phyloP scores from a whole-genome alignment of 1,140 invertebrate species.

The Drosophila busckii region DNA sequence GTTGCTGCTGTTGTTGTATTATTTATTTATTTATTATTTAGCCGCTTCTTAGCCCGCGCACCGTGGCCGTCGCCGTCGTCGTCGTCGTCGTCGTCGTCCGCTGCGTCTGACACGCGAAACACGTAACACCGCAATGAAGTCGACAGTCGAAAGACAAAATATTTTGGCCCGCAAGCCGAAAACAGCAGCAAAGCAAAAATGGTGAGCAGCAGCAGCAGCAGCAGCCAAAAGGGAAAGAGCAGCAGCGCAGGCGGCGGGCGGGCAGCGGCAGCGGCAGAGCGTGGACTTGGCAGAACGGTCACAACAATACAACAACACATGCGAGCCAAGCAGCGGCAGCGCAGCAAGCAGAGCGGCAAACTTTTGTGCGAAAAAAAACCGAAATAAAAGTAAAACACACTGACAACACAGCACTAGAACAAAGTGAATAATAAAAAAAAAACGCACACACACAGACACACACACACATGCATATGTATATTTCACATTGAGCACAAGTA shows the following conservation, averaged over 20 bases:
- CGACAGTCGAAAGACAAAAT: slow-evolving; percentile 45
- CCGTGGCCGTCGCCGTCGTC: slow-evolving; percentile 24
- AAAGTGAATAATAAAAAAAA: no score
- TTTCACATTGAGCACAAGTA: no score
- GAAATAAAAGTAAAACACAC: no score
- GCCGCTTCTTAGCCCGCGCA: slow-evolving; percentile 56
- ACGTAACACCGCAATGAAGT: slow-evolving; percentile 79
- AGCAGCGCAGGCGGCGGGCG: not conserved
- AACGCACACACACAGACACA: no score
- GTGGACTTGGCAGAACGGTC: slow-evolving; percentile 10
- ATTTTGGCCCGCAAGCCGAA: slow-evolving; percentile 43
- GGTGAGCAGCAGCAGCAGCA: slow-evolving; percentile 22
- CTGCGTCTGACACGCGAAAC: slow-evolving; percentile 78
- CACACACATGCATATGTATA: no score
- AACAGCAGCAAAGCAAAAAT: slow-evolving; percentile 47
- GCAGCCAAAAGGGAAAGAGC: no score
- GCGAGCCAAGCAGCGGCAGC: slow-evolving; percentile 3
- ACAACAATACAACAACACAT: no score
- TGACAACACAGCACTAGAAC: no score
- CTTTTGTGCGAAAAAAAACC: no score
- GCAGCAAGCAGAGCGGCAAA: not conserved
- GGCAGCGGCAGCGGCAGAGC: slow-evolving; percentile 1
- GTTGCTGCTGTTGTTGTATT: not conserved
- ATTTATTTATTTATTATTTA: slow-evolving; percentile 37
- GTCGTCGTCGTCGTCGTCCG: no score